phyloP scores from a whole-genome alignment of 2,797 vertebrate genomes.

The Pachyuromys duprasi region DNA sequence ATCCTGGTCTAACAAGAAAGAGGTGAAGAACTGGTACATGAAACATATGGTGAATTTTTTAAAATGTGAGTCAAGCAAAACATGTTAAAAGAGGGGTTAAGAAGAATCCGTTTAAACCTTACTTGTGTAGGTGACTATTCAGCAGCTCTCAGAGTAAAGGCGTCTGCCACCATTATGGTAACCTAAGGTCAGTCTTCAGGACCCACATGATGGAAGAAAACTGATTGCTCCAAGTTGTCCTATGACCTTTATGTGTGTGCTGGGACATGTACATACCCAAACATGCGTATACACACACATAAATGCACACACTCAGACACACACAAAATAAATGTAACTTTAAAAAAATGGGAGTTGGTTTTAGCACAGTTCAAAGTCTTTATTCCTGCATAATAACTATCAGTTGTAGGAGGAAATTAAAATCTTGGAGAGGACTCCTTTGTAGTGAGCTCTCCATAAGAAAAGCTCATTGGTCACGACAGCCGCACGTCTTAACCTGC shows the following conservation, averaged over 20 bases:
- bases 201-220: neutral
- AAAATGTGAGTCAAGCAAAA: slow-evolving; percentile 10
- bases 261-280: neutral
- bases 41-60: neutral
- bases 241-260: neutral
- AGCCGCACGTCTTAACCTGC: neutral
- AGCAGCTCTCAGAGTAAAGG: neutral
- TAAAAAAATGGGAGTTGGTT: neutral
- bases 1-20: neutral
- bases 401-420: slow-evolving; percentile 20
- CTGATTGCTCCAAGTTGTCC: neutral
- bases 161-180: neutral
- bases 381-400: neutral
- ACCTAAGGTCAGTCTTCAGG: too few relatives aligned
- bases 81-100: neutral
- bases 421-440: neutral
- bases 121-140: neutral
- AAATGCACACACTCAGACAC: neutral
- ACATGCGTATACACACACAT: neutral
- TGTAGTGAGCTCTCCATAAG: neutral
- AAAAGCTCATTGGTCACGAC: neutral
- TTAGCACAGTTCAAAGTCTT: neutral
- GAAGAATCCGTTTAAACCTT: slow-evolving; percentile 3
- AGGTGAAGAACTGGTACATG: neutral
- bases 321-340: neutral